These are phyloP conservation scores for Plagodis dolabraria DNA, from an alignment of 2,888 invertebrate genomes.

Conservation along the genomic window DNA sequence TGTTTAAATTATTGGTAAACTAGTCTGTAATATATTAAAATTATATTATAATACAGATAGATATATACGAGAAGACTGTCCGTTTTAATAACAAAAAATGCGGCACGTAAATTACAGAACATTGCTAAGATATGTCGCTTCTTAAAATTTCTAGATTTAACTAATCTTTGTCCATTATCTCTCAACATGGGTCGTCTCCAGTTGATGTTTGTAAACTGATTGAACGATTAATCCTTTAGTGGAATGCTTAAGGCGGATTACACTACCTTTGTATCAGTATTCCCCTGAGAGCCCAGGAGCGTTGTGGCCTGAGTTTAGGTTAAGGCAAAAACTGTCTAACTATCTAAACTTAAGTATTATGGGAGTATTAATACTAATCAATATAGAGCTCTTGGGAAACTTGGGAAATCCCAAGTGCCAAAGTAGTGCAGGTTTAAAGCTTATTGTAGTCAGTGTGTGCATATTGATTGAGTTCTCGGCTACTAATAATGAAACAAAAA, in stretches of 20 bases:
- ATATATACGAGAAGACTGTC: no score
- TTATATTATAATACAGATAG: no score
- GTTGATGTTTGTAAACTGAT: conserved; percentile 35
- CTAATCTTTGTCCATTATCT: conserved; percentile 28
- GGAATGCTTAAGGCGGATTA: conserved; percentile 24
- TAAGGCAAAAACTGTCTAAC: background rate
- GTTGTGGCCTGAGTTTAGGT: background rate
- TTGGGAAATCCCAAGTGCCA: no score
- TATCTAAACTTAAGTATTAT: background rate
- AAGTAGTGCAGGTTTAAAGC: no score
- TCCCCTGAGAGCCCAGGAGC: background rate
- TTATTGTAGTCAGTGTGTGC: no score
- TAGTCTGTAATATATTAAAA: no score
- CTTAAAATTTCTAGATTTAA: background rate
- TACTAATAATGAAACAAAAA: no score
- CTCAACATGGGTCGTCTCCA: conserved; percentile 17
- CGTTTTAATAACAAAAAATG: no score
- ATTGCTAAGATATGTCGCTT: background rate
- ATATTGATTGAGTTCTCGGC: no score
- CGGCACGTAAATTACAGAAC: no score
- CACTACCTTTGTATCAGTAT: conserved; percentile 25
- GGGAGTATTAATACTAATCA: background rate
- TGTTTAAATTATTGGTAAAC: no score
- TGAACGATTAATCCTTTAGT: conserved; percentile 34
- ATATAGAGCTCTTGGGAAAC: no score